Percentiles rank a stretch among this genome's conserved stretches.
Evolutionary conservation across 2,797 vertebrate genomes (phyloP).

Genomic region (Phaenicophaeus curvirostris): DNA sequence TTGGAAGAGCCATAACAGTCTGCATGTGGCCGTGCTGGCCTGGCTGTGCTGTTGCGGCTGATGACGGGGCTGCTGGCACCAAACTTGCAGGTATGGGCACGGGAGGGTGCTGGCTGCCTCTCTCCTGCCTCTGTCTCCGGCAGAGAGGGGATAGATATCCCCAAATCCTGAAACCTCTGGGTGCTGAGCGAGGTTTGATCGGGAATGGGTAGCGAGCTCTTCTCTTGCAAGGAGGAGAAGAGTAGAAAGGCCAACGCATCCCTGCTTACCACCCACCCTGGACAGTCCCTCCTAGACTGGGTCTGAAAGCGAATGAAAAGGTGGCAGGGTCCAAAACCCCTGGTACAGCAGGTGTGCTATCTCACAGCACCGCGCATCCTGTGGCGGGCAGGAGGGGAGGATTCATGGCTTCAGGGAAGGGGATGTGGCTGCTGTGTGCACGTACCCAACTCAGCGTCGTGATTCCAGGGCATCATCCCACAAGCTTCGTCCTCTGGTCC

Average conservation of each 20-base stretch:
- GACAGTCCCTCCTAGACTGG: not conserved
- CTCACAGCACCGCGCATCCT: not conserved
- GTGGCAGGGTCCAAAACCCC: not conserved
- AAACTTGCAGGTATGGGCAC: not conserved
- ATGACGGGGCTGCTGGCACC: not conserved
- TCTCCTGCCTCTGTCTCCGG: not conserved
- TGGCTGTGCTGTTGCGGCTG: not conserved
- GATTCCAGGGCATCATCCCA: rapidly evolving
- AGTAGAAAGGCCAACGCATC: not conserved
- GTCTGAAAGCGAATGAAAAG: not conserved
- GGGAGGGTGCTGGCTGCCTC: not conserved
- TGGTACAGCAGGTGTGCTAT: not conserved
- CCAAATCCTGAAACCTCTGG: not conserved
- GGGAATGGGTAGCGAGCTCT: rapidly evolving
- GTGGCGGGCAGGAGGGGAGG: not conserved
- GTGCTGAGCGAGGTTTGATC: rapidly evolving
- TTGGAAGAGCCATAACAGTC: not conserved
- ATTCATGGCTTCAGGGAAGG: rapidly evolving
- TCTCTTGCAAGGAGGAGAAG: not conserved
- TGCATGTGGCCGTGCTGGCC: rapidly evolving
- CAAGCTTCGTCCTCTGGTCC: rapidly evolving
- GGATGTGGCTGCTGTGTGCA: rapidly evolving
- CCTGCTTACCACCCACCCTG: not conserved
- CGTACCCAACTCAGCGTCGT: rapidly evolving
- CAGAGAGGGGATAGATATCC: not conserved